Percentiles rank a stretch among this genome's conserved stretches.
Conservation (phyloP, 2,888 invertebrate genomes). For the Aleiodes leptofemur region DNA sequence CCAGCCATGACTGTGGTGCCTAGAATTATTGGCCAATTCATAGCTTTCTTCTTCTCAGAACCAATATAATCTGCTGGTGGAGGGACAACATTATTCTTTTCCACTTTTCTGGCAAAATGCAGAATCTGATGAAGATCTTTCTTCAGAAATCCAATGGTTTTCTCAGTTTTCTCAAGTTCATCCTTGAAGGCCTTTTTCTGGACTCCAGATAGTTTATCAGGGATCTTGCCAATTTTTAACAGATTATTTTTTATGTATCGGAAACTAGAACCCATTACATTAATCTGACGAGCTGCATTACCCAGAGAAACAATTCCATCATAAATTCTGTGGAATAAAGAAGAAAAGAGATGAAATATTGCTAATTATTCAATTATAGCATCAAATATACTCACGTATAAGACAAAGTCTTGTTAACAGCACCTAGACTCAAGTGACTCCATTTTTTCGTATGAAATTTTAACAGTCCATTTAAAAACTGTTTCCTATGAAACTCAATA, state of each 20-base stretch:
- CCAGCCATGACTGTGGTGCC: constrained; percentile 61
- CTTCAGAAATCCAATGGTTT: constrained; percentile 55
- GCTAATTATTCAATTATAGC: neutral
- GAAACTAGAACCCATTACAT: constrained; percentile 78
- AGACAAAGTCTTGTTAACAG: constrained; percentile 56
- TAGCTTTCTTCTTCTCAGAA: constrained; percentile 50
- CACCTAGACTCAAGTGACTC: constrained; percentile 73
- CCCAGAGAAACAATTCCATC: constrained; percentile 78
- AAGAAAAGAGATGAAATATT: constrained; percentile 61
- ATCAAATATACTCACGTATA: constrained; percentile 58
- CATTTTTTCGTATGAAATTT: constrained; percentile 80
- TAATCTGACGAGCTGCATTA: constrained; percentile 78
- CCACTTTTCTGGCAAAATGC: constrained; percentile 59
- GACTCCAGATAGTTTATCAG: constrained; percentile 46
- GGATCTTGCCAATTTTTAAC: constrained; percentile 45
- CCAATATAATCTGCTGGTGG: constrained; percentile 63
- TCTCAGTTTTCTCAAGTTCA: constrained; percentile 58
- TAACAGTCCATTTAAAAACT: constrained; percentile 77
- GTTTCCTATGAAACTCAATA: constrained; percentile 79
- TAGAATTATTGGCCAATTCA: constrained; percentile 61
- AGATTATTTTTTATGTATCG: constrained; percentile 74
- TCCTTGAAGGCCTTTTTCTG: constrained; percentile 55
- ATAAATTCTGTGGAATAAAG: constrained; percentile 76
- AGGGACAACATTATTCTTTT: constrained; percentile 56
- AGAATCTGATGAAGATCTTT: constrained; percentile 58